A percentile compares a stretch with the other conserved stretches of the same genome.
phyloP scores from a whole-genome alignment of 2,797 vertebrate species.

The Argyrosomus regius region DNA sequence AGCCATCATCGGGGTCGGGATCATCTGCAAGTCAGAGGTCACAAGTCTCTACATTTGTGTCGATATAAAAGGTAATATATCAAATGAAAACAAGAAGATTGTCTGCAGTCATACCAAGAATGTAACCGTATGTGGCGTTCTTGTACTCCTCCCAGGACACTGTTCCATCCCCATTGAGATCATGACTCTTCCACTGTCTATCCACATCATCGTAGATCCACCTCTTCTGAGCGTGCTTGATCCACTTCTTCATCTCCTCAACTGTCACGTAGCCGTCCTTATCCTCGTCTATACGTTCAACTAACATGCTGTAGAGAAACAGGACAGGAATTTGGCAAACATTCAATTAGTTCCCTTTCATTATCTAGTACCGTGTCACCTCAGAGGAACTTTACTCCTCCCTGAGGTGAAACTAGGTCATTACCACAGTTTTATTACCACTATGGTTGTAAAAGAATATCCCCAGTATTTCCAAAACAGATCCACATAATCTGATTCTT shows the following conservation, averaged over 20 bases:
- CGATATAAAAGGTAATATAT: no score
- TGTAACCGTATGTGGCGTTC: conserved; percentile 97
- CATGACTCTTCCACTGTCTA: conserved; percentile 97
- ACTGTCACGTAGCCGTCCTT: conserved; percentile 93
- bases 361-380: not conserved
- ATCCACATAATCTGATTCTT: conserved; percentile 59
- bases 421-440: not conserved
- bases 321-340: not conserved
- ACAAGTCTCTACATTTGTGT: not conserved
- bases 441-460: not conserved
- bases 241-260: conserved; percentile 96
- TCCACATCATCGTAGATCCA: conserved; percentile 99
- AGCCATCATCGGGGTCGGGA: conserved; percentile 94
- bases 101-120: conserved; percentile 87
- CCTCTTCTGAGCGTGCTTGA: conserved; percentile 96
- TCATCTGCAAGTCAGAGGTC: conserved; percentile 86
- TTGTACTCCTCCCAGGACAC: conserved; percentile 99
- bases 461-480: not conserved
- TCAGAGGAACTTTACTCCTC: conserved; percentile 11
- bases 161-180: conserved; percentile 93
- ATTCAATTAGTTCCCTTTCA: not conserved
- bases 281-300: conserved; percentile 95
- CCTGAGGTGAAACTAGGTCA: conserved; percentile 22
- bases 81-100: not conserved
- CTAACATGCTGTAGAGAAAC: conserved; percentile 90